These are phyloP conservation scores for Stenoptilia bipunctidactyla DNA, from an alignment of 2,888 invertebrate genomes.

Conservation along the genomic window DNA sequence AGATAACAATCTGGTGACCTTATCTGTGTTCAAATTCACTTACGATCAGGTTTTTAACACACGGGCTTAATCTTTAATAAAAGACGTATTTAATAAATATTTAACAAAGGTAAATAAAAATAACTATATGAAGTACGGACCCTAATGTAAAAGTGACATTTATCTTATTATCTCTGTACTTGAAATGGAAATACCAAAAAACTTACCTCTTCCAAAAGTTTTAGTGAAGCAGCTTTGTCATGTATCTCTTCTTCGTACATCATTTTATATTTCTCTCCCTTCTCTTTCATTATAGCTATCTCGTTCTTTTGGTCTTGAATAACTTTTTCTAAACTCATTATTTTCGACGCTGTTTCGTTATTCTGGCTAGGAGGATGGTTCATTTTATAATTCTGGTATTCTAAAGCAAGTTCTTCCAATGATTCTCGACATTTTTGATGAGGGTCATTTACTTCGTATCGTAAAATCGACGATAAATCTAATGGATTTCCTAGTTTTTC, in stretches of 20 bases:
- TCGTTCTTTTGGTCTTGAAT: slow-evolving; percentile 35
- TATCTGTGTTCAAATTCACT: too few relatives aligned
- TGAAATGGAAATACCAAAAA: background rate
- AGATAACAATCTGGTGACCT: too few relatives aligned
- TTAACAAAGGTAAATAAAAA: too few relatives aligned
- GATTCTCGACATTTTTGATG: slow-evolving; percentile 76
- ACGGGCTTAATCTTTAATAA: too few relatives aligned
- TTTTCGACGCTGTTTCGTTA: background rate
- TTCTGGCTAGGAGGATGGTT: background rate
- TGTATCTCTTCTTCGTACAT: slow-evolving; percentile 75
- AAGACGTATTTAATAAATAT: too few relatives aligned
- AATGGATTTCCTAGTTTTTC: slow-evolving; percentile 71
- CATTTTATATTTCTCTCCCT: slow-evolving; percentile 72
- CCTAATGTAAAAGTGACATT: too few relatives aligned
- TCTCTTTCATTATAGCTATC: slow-evolving; percentile 71
- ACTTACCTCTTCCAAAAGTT: slow-evolving; percentile 66
- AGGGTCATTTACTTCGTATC: slow-evolving; percentile 43
- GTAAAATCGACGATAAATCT: slow-evolving; percentile 69
- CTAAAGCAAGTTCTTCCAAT: slow-evolving; percentile 71
- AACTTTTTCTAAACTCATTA: slow-evolving; percentile 32
- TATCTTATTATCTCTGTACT: background rate
- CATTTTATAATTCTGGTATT: slow-evolving; percentile 77
- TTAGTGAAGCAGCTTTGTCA: slow-evolving; percentile 72
- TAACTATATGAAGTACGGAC: too few relatives aligned
- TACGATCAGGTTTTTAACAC: too few relatives aligned